phyloP scores from a whole-genome alignment of 2,113 vertebrate genomes.

The Loxodonta africana region DNA sequence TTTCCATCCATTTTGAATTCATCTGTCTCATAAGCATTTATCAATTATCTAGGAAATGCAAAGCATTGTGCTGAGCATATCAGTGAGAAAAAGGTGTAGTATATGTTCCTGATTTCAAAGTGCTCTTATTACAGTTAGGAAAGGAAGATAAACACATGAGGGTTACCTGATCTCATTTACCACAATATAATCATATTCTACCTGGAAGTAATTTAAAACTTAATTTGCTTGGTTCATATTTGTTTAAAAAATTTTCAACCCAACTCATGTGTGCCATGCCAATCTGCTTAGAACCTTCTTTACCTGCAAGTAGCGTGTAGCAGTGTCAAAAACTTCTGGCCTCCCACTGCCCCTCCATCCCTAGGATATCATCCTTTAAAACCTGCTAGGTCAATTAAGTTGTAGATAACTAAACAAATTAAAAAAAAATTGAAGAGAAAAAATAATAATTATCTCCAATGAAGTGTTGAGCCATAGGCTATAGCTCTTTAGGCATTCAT shows the following conservation, averaged over 20 bases:
- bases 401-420: not conserved
- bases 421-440: not conserved
- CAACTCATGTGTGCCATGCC: not conserved
- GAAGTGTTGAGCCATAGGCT: not conserved
- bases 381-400: not conserved
- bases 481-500: not conserved
- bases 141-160: slow-evolving; percentile 13
- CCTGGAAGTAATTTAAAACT: slow-evolving; percentile 29
- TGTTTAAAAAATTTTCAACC: slow-evolving; percentile 19
- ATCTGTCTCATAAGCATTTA: not conserved
- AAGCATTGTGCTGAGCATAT: not conserved
- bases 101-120: not conserved
- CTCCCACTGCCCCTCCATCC: not conserved
- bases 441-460: not conserved
- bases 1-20: not conserved
- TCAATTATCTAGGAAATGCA: not conserved
- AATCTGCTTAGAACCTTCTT: not conserved
- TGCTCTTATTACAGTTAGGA: not conserved
- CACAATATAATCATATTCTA: slow-evolving; percentile 21
- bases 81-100: not conserved
- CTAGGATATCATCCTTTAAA: not conserved
- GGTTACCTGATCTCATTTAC: not conserved
- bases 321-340: not conserved
- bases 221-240: slow-evolving; percentile 35
- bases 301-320: not conserved